Evolutionary conservation across 2,113 vertebrate genomes (phyloP).

Genomic region (Cromileptes altivelis): DNA sequence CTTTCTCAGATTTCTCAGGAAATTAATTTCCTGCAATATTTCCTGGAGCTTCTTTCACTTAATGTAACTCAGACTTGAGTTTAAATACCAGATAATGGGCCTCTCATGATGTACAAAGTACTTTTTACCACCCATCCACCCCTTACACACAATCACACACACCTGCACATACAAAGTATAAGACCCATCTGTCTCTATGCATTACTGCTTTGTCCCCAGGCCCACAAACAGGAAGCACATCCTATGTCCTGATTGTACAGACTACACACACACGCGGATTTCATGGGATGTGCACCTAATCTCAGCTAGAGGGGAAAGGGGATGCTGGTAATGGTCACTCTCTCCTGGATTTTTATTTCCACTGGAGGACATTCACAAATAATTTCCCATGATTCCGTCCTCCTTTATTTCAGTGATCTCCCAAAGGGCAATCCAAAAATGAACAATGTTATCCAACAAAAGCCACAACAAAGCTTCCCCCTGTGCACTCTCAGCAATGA

Average conservation of each 20-base stretch:
- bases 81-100: not conserved
- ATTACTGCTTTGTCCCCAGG: constrained; percentile 40
- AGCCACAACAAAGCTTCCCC: constrained; percentile 39
- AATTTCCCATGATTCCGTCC: constrained; percentile 53
- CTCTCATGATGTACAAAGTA: not conserved
- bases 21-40: not conserved
- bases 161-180: constrained; percentile 1
- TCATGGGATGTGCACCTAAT: constrained; percentile 37
- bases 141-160: constrained; percentile 14
- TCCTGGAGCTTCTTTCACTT: not conserved
- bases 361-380: constrained; percentile 61
- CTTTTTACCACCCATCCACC: not conserved
- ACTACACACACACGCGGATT: constrained; percentile 28
- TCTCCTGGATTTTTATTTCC: constrained; percentile 40
- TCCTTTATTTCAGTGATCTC: constrained; percentile 23
- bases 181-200: constrained; percentile 22
- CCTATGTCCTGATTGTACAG: constrained; percentile 53
- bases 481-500: constrained; percentile 26
- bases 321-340: constrained; percentile 37
- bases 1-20: not conserved
- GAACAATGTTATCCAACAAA: constrained; percentile 28
- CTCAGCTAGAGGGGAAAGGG: constrained; percentile 60
- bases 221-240: constrained; percentile 74
- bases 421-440: constrained; percentile 45
- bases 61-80: not conserved